Percentiles rank a stretch among this genome's conserved stretches.
Evolutionary conservation across 1,140 invertebrate genomes (phyloP).

Genomic region (Drosophila lini): DNA sequence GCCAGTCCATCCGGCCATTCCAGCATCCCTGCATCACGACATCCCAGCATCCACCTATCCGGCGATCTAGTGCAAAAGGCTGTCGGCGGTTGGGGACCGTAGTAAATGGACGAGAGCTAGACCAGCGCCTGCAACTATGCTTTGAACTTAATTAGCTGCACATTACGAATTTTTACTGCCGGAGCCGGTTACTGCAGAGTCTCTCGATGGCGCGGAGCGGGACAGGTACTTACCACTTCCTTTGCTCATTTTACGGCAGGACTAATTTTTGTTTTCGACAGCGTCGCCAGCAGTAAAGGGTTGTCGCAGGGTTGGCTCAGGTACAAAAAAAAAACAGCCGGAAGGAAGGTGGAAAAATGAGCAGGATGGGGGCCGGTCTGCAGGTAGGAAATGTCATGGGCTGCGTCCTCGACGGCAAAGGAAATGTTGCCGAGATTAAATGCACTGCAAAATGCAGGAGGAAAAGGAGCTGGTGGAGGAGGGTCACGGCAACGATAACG

Average conservation of each 20-base stretch:
- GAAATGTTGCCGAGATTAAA: constrained; percentile 79
- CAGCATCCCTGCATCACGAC: neutral
- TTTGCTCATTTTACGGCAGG: constrained; percentile 78
- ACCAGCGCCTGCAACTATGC: constrained; percentile 68
- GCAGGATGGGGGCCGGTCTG: constrained; percentile 20
- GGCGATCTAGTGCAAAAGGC: constrained; percentile 12
- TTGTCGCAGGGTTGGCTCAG: constrained; percentile 21
- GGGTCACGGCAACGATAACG: neutral
- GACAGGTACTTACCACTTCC: constrained; percentile 77
- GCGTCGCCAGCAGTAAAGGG: constrained; percentile 61
- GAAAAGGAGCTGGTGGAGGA: neutral
- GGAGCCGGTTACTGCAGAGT: constrained; percentile 60
- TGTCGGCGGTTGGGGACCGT: constrained; percentile 17
- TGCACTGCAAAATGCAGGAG: constrained; percentile 44
- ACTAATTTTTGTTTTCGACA: constrained; percentile 82
- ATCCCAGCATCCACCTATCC: neutral
- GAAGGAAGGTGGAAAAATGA: constrained; percentile 1
- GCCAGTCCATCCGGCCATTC: neutral
- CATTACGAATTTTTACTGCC: constrained; percentile 81
- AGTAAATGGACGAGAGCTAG: constrained; percentile 26
- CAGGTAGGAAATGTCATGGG: constrained; percentile 74
- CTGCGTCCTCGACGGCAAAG: constrained; percentile 64
- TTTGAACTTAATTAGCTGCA: constrained; percentile 83
- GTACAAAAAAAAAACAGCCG: constrained; percentile 3
- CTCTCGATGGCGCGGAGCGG: constrained; percentile 22